These are phyloP conservation scores for Xylocopa sonorina DNA, from an alignment of 1,140 invertebrate genomes.

Conservation along the genomic window DNA sequence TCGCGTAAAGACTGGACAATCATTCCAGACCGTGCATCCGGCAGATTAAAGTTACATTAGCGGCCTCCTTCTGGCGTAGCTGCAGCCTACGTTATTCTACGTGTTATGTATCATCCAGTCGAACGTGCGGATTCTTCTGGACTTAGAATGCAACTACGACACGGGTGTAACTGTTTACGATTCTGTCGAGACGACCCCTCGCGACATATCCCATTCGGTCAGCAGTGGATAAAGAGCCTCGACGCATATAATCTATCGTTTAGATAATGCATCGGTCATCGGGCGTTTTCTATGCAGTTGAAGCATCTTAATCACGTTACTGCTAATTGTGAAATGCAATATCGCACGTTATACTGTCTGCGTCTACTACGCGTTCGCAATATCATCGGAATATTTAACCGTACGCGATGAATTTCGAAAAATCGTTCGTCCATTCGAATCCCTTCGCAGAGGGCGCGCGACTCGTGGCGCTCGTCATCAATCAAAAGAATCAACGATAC, in stretches of 20 bases:
- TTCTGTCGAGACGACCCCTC: conserved; percentile 6
- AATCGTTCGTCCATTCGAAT: background rate
- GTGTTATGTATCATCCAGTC: conserved; percentile 13
- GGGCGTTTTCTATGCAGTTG: background rate
- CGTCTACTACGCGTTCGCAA: background rate
- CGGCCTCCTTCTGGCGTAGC: background rate
- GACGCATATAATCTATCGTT: background rate
- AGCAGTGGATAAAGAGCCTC: conserved; percentile 6
- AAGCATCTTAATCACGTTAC: background rate
- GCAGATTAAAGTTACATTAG: conserved; percentile 5
- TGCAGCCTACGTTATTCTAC: conserved; percentile 28
- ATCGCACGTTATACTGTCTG: too few relatives aligned
- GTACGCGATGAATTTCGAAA: background rate
- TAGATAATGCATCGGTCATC: conserved; percentile 33
- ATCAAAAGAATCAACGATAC: background rate
- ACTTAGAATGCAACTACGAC: conserved; percentile 31
- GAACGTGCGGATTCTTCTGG: background rate
- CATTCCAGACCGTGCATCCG: background rate
- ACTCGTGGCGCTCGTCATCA: background rate
- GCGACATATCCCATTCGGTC: conserved; percentile 12
- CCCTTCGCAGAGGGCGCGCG: background rate
- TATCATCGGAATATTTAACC: background rate
- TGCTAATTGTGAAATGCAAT: background rate
- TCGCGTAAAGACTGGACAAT: too few relatives aligned
- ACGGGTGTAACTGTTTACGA: conserved; percentile 38